Evolutionary conservation across 2,888 invertebrate genomes (phyloP).

Genomic region (Nephrocerus scutellatus): DNA sequence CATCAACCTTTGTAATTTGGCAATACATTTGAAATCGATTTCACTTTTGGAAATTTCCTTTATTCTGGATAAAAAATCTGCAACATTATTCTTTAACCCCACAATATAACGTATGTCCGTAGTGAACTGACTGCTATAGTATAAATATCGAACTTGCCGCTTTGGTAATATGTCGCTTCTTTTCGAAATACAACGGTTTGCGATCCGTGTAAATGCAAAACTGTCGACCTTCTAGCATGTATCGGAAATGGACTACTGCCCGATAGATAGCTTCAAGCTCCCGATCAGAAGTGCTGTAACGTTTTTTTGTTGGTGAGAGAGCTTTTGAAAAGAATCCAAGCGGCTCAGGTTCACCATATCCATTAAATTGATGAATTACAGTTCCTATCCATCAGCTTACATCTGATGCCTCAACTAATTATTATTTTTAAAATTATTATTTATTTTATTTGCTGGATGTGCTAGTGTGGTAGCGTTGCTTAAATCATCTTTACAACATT

Average conservation of each 20-base stretch:
- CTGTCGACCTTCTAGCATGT: neutral
- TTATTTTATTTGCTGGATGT: slow-evolving; percentile 28
- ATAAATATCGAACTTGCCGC: neutral
- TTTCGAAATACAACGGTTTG: neutral
- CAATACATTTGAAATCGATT: too few relatives aligned
- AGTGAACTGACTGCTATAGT: neutral
- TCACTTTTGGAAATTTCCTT: too few relatives aligned
- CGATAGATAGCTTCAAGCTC: slow-evolving; percentile 39
- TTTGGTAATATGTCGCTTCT: neutral
- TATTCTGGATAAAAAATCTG: neutral
- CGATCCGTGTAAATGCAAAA: slow-evolving; percentile 1
- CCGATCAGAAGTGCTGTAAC: slow-evolving; percentile 40
- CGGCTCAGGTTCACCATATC: slow-evolving; percentile 29
- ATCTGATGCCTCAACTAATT: slow-evolving; percentile 35
- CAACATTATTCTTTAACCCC: neutral
- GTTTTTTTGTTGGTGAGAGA: slow-evolving; percentile 29
- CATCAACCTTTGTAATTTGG: too few relatives aligned
- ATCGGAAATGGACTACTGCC: slow-evolving; percentile 35
- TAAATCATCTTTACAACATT: slow-evolving; percentile 7
- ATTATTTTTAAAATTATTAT: too few relatives aligned
- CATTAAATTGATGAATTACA: slow-evolving; percentile 35
- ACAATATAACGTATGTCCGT: neutral
- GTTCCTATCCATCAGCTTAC: slow-evolving; percentile 38
- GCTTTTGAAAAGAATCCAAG: slow-evolving; percentile 38
- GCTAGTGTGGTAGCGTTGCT: slow-evolving; percentile 27